Conservation (phyloP, 1,140 invertebrate genomes). For the Andrena cerasifolii region DNA sequence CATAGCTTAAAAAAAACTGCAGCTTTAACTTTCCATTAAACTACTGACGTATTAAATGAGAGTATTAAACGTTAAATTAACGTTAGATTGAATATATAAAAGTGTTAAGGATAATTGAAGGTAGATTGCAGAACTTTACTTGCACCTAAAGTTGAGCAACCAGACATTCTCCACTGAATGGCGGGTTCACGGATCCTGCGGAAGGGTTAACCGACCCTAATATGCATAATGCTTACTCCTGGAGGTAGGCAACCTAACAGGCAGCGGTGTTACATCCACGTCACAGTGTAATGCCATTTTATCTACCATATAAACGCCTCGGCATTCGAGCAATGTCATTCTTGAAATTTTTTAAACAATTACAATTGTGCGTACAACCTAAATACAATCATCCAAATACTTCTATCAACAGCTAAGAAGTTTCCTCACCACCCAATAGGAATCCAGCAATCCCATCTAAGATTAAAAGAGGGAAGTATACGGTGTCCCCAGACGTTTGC, state of each 20-base stretch:
- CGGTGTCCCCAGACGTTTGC: background rate
- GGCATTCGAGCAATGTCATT: background rate
- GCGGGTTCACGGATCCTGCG: slow-evolving; percentile 19
- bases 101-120: background rate
- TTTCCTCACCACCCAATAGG: too few species aligned
- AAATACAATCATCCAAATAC: background rate
- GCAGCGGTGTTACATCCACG: slow-evolving; percentile 49
- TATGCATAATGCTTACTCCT: slow-evolving; percentile 69
- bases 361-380: background rate
- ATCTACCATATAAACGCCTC: background rate
- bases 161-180: slow-evolving; percentile 64
- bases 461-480: background rate
- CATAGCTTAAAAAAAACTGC: background rate
- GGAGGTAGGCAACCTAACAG: slow-evolving; percentile 61
- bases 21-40: background rate
- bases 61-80: background rate
- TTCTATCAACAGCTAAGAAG: too few species aligned
- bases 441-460: background rate
- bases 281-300: background rate
- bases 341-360: background rate
- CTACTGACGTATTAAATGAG: background rate
- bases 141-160: slow-evolving; percentile 69
- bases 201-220: slow-evolving; percentile 69
- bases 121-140: background rate
- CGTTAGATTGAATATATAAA: background rate